phyloP scores from a whole-genome alignment of 2,797 vertebrate species.

The Chiloscyllium punctatum region DNA sequence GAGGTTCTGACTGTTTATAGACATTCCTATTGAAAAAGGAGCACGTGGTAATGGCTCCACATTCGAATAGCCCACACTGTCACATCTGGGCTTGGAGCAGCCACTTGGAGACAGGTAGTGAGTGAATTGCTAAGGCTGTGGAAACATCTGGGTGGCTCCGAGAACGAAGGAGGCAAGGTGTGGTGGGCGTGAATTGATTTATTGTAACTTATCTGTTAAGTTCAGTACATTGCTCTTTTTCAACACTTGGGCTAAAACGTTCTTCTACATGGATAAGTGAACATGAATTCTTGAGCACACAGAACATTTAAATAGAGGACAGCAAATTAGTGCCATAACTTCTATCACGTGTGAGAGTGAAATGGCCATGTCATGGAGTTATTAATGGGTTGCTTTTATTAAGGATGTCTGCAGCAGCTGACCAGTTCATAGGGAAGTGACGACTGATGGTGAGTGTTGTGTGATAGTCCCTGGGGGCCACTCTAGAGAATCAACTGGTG shows the following conservation, averaged over 20 bases:
- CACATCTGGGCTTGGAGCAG: neutral
- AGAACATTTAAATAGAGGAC: neutral
- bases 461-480: too few species aligned
- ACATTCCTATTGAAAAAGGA: too few species aligned
- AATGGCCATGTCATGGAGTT: neutral
- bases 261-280: conserved; percentile 36
- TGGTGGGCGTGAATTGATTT: conserved; percentile 40
- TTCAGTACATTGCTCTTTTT: conserved; percentile 40
- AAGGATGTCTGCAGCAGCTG: neutral
- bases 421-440: too few species aligned
- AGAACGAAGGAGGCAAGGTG: too few species aligned
- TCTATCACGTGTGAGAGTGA: neutral
- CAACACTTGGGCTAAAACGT: conserved; percentile 43
- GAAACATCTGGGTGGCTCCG: neutral
- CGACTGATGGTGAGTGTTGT: too few species aligned
- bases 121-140: neutral
- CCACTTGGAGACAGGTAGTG: neutral
- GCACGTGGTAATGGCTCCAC: too few species aligned
- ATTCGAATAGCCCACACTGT: neutral
- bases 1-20: too few species aligned
- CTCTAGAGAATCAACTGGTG: too few species aligned
- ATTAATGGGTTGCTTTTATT: neutral
- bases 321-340: neutral
- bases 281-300: conserved; percentile 35
- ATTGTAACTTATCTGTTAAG: conserved; percentile 39